These are phyloP conservation scores for Pelusios castaneus DNA, from an alignment of 2,113 vertebrate genomes.

Conservation along the genomic window DNA sequence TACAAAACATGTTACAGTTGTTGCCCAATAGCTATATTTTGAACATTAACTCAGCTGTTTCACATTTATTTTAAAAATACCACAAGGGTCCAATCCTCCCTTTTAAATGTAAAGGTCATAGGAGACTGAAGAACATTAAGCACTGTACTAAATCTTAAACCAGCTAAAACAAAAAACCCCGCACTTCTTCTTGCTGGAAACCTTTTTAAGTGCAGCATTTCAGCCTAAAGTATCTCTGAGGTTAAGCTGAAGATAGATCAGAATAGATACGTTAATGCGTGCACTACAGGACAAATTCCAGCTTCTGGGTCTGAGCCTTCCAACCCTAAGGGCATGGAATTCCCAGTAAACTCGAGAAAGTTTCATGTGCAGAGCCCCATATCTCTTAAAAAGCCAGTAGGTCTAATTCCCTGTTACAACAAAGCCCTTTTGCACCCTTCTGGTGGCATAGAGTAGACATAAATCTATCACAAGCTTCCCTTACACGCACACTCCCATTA, in stretches of 20 bases:
- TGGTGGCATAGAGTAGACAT: background rate
- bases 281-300: background rate
- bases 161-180: background rate
- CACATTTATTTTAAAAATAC: constrained; percentile 52
- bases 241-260: background rate
- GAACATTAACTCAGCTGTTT: constrained; percentile 59
- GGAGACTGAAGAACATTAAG: constrained; percentile 4
- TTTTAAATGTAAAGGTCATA: constrained; percentile 53
- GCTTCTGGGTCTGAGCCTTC: background rate
- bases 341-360: background rate
- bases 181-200: background rate
- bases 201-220: background rate
- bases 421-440: rapidly evolving
- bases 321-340: background rate
- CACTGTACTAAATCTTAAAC: background rate
- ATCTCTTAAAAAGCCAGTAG: rapidly evolving
- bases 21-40: constrained; percentile 30
- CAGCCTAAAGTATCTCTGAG: constrained; percentile 8
- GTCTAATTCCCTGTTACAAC: background rate
- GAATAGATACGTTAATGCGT: background rate
- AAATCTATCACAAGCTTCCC: background rate
- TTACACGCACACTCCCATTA: background rate
- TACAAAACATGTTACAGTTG: background rate
- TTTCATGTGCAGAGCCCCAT: background rate
- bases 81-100: background rate